phyloP scores from a whole-genome alignment of 37 sponge, comb jelly and placozoan species.

The Mnemiopsis leidyi region DNA sequence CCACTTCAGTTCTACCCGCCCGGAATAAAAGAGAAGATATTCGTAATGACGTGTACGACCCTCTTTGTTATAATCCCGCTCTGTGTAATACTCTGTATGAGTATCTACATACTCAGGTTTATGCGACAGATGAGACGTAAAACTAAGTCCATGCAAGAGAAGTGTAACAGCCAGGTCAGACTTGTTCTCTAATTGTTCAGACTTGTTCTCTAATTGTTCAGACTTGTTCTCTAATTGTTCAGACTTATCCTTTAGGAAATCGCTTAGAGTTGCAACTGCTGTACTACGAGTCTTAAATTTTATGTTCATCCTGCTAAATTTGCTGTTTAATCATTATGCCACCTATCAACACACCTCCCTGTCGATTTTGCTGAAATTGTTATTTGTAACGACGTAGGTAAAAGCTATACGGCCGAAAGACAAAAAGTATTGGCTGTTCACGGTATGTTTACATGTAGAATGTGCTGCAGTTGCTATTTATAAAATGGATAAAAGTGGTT shows the following conservation, averaged over 20 bases:
- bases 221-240: too few relatives aligned
- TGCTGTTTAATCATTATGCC: too few relatives aligned
- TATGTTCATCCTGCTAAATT: too few relatives aligned
- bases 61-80: conserved; percentile 20
- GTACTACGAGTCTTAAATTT: too few relatives aligned
- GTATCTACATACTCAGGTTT: background rate
- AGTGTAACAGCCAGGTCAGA: background rate
- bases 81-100: background rate
- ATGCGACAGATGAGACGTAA: background rate
- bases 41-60: background rate
- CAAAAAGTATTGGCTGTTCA: background rate
- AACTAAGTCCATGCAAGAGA: background rate
- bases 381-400: background rate
- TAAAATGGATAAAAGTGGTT: too few relatives aligned
- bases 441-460: background rate
- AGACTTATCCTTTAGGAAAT: too few relatives aligned
- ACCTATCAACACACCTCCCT: too few relatives aligned
- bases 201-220: too few relatives aligned
- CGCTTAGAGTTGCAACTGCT: too few relatives aligned
- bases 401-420: background rate
- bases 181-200: too few relatives aligned
- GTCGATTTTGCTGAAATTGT: background rate
- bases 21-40: background rate
- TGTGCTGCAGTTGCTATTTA: background rate
- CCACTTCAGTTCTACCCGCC: background rate